Evolutionary conservation across 2,888 invertebrate genomes (phyloP), one percentile per base, ranked within the genome.

Genomic region (Cosmia trapezina): DNA sequence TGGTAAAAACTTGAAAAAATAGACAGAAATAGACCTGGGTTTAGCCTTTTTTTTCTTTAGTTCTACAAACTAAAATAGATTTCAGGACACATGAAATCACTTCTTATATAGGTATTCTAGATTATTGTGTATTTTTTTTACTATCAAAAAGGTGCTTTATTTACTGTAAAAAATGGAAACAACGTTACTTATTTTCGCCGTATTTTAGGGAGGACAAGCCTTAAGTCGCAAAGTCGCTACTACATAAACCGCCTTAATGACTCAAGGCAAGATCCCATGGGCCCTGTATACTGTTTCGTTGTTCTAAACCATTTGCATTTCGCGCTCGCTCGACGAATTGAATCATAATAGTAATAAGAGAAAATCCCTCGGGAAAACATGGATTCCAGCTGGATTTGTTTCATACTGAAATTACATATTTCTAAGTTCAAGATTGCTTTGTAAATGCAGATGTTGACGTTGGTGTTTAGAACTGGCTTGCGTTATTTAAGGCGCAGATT

Each of bases 221-320:
- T n/a, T 41, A 41, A 1, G 41, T 41, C 41, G 41, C 41, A 41
- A 12, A 60, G 28, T 62, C 53, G 61, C 37, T 6, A 28, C 12
- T 4, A 37, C 28, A 41, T 0, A 54, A 45, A 43, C 12, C 11
- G 37, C 66, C 60, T 65, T 70, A 73, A 64, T 59, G 51, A 53
- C 33, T 22, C 53, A 11, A 69, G 37, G 6, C 49, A 41, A 54
- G 45, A 64, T 83, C 83, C 64, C 83, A 0, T 22, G 64, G 63
- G 80, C 22, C 49, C 45, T n/a, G 57, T 83, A 51, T 69, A 71
- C 8, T 45, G 56, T 66, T 69, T 69, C 66, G 69, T 51, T 73
- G 73, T 80, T 73, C 37, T 66, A 73, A 73, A 51, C 37, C 53
- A 79, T 85, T 83, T 76, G 76, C 83, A 85, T 85, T 79, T 73